Evolutionary conservation across 2,113 vertebrate genomes (phyloP).

Genomic region (Oncorhynchus nerka): DNA sequence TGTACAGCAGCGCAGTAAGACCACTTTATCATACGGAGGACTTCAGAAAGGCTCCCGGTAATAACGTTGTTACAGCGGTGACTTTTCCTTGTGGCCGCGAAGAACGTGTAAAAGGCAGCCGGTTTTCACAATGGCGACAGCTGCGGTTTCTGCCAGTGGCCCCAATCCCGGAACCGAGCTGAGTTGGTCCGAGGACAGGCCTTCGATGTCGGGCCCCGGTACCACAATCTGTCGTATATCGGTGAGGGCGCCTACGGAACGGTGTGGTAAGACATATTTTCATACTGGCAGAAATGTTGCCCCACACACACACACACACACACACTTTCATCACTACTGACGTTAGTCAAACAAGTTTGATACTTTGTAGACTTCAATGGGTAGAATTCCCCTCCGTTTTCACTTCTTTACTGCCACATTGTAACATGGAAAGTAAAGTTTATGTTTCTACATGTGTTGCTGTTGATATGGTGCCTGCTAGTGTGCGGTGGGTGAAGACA

Average conservation of each 20-base stretch:
- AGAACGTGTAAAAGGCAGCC: conserved; percentile 39
- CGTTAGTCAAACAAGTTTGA: no score
- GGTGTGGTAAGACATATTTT: conserved; percentile 63
- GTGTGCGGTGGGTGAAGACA: no score
- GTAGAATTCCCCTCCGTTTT: no score
- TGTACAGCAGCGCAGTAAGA: background rate
- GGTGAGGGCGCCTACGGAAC: conserved; percentile 96
- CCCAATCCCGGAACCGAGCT: conserved; percentile 72
- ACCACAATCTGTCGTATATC: conserved; percentile 95
- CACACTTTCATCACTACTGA: no score
- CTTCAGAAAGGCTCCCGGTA: background rate
- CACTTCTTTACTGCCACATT: no score
- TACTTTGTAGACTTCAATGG: no score
- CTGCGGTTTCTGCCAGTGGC: conserved; percentile 77
- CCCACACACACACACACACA: no score
- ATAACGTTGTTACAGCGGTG: conserved; percentile 9
- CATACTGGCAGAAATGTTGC: no score
- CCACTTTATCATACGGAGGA: background rate
- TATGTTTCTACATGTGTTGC: no score
- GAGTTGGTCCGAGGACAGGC: conserved; percentile 95
- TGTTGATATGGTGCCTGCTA: no score
- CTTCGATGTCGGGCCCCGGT: conserved; percentile 96
- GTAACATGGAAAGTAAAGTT: no score
- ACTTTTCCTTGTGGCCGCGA: background rate
- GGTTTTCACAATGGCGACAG: conserved; percentile 81